Base-by-base conservation (phyloP, 2,797 vertebrate species). In the Muscicapa comitata region DNA sequence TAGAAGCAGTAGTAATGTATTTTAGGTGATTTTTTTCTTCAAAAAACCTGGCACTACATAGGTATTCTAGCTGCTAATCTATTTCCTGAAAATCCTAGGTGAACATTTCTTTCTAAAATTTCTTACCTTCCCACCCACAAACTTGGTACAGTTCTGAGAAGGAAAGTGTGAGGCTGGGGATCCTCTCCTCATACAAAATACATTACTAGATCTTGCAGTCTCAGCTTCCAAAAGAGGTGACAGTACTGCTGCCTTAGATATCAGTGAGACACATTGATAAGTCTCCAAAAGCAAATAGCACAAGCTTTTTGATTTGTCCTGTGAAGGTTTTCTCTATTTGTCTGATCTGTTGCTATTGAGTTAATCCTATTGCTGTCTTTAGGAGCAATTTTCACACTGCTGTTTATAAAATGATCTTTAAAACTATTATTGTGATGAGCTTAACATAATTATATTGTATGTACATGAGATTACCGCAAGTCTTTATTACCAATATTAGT, bases 401-500 rank as follows among this genome's bases (percentile, higher is more conserved):
- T 94, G 51, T 33, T 58, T 55, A 70, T 87, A 92, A 95, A 93
- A 80, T 57, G 10, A 62, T 76, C 88, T 68, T 91, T 87, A 70
- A 76, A 94, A 51, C 45, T 63, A 25, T 95, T 91, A 51, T 80
- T 91, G 76, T 94, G 94, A 81, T 92, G 78, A 97, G 43, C 8
- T 40, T 90, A 93, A 75, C 55, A 10, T 53, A 70, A 93, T 92
- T 57, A 88, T 74, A 82, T 88, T 75, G 70, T 58, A 90, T 68
- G 40, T 80, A 81, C 74, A 76, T 33, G 33, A 95, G 86, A 74
- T 81, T 73, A 78, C 72, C 72, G 31, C 53, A 86, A 71, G 48
- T 51, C 37, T 95, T 94, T 94, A 96, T 96, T 95, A 95, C 51
- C 28, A 89, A 61, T 92, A 96, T 95, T 97, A 96, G 79, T 63